These are phyloP conservation scores for Pristionchus exspectatus DNA, from an alignment of 2,888 invertebrate species.

Conservation along the genomic window DNA sequence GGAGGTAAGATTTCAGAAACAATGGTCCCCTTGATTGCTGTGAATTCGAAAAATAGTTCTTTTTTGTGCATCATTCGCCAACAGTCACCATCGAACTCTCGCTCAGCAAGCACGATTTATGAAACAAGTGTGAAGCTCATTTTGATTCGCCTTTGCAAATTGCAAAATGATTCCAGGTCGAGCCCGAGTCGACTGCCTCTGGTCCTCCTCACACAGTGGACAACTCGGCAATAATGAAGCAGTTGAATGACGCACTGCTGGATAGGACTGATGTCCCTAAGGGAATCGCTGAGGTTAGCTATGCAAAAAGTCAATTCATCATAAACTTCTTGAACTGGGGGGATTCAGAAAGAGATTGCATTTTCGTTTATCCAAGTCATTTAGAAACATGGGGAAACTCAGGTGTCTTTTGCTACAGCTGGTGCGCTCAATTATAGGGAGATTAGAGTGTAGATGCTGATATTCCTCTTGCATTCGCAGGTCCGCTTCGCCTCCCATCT, in stretches of 20 bases:
- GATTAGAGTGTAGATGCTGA: neutral
- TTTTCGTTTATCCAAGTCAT: neutral
- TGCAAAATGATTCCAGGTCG: neutral
- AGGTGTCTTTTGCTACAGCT: too few relatives aligned
- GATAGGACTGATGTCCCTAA: conserved; percentile 34
- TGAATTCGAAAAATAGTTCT: neutral
- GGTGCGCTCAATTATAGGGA: too few relatives aligned
- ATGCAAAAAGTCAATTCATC: too few relatives aligned
- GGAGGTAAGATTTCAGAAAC: neutral
- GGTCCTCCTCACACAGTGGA: neutral
- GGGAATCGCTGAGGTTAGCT: conserved; percentile 3
- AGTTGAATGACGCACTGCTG: conserved; percentile 16
- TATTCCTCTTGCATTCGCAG: neutral
- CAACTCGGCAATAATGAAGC: conserved; percentile 25
- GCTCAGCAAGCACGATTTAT: neutral
- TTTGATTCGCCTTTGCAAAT: neutral
- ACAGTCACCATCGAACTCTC: neutral
- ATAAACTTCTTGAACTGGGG: too few relatives aligned
- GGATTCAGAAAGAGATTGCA: neutral
- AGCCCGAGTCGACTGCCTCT: neutral
- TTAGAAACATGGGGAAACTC: neutral
- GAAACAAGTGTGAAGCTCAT: neutral
- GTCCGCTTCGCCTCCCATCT: conserved; percentile 42
- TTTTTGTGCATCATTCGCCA: too few relatives aligned
- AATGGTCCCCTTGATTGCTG: neutral